phyloP scores from a whole-genome alignment of 2,113 vertebrate species.

The Aptenodytes forsteri region DNA sequence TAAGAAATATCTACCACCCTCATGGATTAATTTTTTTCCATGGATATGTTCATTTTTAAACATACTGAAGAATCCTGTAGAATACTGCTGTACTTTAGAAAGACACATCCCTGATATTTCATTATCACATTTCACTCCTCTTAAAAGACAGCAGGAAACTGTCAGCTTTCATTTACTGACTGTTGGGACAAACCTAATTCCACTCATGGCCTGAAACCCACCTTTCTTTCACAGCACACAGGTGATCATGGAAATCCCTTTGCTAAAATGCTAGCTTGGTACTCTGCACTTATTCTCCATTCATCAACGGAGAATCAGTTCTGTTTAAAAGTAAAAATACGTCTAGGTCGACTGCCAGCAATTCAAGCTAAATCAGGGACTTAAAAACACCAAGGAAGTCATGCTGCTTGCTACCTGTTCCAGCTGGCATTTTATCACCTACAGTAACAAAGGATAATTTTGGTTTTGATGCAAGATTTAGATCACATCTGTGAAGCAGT shows the following conservation, averaged over 20 bases:
- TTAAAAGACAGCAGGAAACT: neutral
- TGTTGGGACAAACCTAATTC: neutral
- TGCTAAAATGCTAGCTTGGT: neutral
- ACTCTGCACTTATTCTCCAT: neutral
- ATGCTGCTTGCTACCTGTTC: slow-evolving; percentile 10
- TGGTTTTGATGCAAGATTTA: neutral
- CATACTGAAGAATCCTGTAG: neutral
- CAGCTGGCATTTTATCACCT: neutral
- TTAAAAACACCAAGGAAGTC: neutral
- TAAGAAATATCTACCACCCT: neutral
- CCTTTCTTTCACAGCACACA: neutral
- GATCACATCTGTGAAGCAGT: neutral
- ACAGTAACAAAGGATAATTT: neutral
- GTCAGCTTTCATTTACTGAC: neutral
- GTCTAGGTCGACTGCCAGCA: neutral
- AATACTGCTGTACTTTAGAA: neutral
- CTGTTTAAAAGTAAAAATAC: neutral
- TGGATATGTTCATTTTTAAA: neutral
- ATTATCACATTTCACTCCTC: neutral
- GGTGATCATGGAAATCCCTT: neutral
- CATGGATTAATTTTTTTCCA: neutral
- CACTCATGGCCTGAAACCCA: neutral
- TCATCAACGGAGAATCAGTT: neutral
- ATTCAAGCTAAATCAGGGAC: neutral
- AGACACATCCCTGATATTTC: neutral